Evolutionary conservation across 2,888 invertebrate species (phyloP).

Genomic region (Mellilla xanthometata): DNA sequence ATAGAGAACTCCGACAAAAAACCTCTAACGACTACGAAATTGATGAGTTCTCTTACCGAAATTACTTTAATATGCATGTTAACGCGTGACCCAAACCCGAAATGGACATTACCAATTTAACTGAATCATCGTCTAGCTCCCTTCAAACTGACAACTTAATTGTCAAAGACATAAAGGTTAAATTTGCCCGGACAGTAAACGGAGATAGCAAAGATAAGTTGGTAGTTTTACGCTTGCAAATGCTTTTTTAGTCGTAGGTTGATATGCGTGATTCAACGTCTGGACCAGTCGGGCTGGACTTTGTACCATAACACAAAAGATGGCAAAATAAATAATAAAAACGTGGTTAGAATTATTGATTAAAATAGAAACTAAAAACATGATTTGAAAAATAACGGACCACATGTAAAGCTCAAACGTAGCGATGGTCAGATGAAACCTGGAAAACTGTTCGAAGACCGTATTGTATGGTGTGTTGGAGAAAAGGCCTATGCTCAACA

Average conservation of each 20-base stretch:
- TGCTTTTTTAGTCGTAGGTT: conserved; percentile 25
- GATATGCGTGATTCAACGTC: conserved; percentile 62
- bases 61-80: conserved; percentile 52
- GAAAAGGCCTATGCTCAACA: too few species aligned
- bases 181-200: conserved; percentile 33
- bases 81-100: conserved; percentile 45
- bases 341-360: conserved; percentile 11
- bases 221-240: conserved; percentile 26
- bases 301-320: conserved; percentile 31
- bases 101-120: conserved; percentile 13
- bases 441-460: too few species aligned
- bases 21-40: conserved; percentile 52
- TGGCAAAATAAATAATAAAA: too few species aligned
- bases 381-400: conserved; percentile 13
- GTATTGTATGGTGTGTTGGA: too few species aligned
- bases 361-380: too few species aligned
- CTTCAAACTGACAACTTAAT: conserved; percentile 24
- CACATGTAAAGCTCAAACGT: too few species aligned
- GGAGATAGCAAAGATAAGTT: conserved; percentile 30
- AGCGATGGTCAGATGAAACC: too few species aligned
- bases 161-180: conserved; percentile 32
- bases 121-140: conserved; percentile 1
- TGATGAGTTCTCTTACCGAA: conserved; percentile 62
- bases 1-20: conserved; percentile 49
- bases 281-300: conserved; percentile 48